These are phyloP conservation scores for Acanthopagrus latus DNA, from an alignment of 2,797 vertebrate species.

Conservation along the genomic window DNA sequence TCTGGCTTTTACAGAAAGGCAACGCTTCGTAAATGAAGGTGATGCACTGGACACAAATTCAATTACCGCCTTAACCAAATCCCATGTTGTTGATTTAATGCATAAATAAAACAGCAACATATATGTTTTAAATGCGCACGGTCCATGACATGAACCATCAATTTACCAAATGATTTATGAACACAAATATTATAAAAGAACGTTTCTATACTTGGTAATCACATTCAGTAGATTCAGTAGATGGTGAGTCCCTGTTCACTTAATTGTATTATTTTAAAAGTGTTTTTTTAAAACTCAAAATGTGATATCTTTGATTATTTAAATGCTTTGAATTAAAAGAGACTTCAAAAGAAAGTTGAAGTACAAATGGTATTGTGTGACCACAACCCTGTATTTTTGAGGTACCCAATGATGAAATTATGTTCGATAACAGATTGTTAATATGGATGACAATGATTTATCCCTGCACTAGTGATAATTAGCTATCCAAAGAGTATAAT, in stretches of 20 bases:
- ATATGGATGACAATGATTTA: background rate
- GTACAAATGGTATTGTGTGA: background rate
- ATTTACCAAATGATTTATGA: background rate
- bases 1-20: background rate
- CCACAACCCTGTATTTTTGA: background rate
- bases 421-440: background rate
- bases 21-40: conserved; percentile 31
- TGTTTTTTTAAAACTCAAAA: background rate
- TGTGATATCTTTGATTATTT: background rate
- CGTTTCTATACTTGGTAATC: background rate
- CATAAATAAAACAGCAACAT: background rate
- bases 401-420: background rate
- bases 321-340: too few species aligned
- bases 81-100: background rate
- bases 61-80: conserved; percentile 20
- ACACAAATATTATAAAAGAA: background rate
- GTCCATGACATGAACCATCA: background rate
- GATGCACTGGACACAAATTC: background rate
- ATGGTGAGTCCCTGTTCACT: background rate
- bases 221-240: background rate
- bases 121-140: background rate
- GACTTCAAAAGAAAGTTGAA: background rate
- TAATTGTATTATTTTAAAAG: background rate
- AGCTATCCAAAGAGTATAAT: conserved; percentile 36
- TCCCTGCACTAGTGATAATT: background rate